A percentile compares a stretch with the other conserved stretches of the same genome.
Conservation (phyloP, 2,797 vertebrate genomes). For the Malacoctenus gilli region DNA sequence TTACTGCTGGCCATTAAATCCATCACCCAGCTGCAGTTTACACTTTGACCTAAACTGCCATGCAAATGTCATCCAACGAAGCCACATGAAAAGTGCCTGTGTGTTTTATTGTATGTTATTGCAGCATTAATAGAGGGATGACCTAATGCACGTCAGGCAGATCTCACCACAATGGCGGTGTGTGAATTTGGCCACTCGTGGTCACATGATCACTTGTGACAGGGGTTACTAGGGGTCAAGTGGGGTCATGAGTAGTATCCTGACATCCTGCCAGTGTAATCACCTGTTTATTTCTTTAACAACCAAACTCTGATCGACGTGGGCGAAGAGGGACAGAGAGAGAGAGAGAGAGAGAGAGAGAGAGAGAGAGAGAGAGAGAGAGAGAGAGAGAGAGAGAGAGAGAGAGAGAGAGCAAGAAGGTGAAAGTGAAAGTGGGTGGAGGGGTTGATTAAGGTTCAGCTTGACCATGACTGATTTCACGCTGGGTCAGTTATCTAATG, state of each 20-base stretch:
- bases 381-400: slow-evolving; percentile 19
- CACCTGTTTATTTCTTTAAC: slow-evolving; percentile 78
- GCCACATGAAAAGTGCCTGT: background rate
- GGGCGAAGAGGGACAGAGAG: slow-evolving; percentile 16
- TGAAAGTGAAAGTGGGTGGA: slow-evolving; percentile 51
- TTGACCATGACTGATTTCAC: slow-evolving; percentile 16
- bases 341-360: slow-evolving; percentile 11
- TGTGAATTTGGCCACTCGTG: slow-evolving; percentile 40
- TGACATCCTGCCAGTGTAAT: slow-evolving; percentile 79
- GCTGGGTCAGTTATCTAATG: background rate
- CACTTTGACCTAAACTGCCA: background rate
- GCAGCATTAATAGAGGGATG: background rate
- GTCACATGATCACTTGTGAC: slow-evolving; percentile 84
- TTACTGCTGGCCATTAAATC: too few relatives aligned
- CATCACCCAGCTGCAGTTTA: too few relatives aligned
- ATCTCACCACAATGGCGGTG: background rate
- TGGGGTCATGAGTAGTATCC: slow-evolving; percentile 81
- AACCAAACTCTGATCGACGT: slow-evolving; percentile 49
- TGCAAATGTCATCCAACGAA: slow-evolving; percentile 11
- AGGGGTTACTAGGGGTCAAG: slow-evolving; percentile 82
- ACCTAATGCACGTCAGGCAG: slow-evolving; percentile 5
- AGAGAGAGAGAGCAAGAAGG: slow-evolving; percentile 10
- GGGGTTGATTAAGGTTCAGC: slow-evolving; percentile 43
- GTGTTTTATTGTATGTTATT: slow-evolving; percentile 7
- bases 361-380: slow-evolving; percentile 46